Percentiles rank a stretch among this genome's conserved stretches.
phyloP scores from a whole-genome alignment of 2,888 invertebrate genomes.

The Eupsilia transversa region DNA sequence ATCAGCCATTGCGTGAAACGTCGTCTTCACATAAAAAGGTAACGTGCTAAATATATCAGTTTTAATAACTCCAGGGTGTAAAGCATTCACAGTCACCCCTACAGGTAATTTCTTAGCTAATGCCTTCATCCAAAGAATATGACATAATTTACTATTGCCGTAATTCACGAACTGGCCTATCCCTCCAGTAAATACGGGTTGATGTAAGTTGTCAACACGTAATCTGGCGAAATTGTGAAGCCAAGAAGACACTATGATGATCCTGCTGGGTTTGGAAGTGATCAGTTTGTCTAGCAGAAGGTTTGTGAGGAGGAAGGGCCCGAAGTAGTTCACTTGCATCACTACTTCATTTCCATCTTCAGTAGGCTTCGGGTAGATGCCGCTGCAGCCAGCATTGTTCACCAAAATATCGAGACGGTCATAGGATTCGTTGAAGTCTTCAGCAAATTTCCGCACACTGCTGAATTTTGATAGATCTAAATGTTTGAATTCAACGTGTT shows the following conservation, averaged over 20 bases:
- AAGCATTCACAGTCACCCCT: slow-evolving; percentile 94
- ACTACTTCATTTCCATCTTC: slow-evolving; percentile 91
- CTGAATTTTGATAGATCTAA: slow-evolving; percentile 88
- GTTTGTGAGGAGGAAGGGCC: slow-evolving; percentile 93
- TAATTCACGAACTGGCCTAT: slow-evolving; percentile 84
- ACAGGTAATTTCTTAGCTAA: slow-evolving; percentile 80
- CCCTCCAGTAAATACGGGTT: slow-evolving; percentile 58
- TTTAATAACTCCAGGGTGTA: slow-evolving; percentile 96
- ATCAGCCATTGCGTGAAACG: slow-evolving; percentile 89
- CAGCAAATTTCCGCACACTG: slow-evolving; percentile 91
- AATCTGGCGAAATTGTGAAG: slow-evolving; percentile 86
- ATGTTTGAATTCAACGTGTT: slow-evolving; percentile 91
- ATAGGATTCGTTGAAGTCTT: slow-evolving; percentile 88
- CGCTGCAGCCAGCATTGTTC: slow-evolving; percentile 91
- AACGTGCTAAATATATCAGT: slow-evolving; percentile 94
- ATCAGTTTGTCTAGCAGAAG: slow-evolving; percentile 89
- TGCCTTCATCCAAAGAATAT: slow-evolving; percentile 84
- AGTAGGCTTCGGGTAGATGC: slow-evolving; percentile 77
- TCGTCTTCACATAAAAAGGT: slow-evolving; percentile 82
- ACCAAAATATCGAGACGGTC: slow-evolving; percentile 91
- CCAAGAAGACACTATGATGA: slow-evolving; percentile 85
- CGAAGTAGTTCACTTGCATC: slow-evolving; percentile 93
- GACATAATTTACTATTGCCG: slow-evolving; percentile 82
- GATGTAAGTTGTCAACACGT: slow-evolving; percentile 75
- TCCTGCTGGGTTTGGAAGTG: slow-evolving; percentile 82